Evolutionary conservation across 92 coral and sea anemone species (phyloP).

Genomic region (Palythoa grandis): DNA sequence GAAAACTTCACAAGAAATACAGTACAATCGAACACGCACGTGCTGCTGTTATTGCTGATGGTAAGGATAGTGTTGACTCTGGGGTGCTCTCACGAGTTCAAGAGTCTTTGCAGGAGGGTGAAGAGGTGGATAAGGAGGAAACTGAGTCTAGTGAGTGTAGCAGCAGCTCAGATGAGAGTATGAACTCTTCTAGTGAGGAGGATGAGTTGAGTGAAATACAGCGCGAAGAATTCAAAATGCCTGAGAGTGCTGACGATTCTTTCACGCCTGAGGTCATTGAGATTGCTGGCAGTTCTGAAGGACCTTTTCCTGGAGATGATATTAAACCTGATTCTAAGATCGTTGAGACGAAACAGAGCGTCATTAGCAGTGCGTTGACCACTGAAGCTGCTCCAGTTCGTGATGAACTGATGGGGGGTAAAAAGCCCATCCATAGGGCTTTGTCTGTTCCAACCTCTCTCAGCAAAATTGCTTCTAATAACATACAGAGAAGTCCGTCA

Average conservation of each 20-base stretch:
- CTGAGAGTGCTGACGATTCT: neutral
- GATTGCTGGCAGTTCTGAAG: neutral
- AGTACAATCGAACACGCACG: constrained; percentile 51
- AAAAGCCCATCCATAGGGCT: constrained; percentile 7
- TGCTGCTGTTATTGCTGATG: constrained; percentile 42
- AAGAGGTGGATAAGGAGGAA: neutral
- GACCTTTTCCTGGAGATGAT: neutral
- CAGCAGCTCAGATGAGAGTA: constrained; percentile 40
- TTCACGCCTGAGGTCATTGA: neutral
- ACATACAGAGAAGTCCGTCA: constrained; percentile 8
- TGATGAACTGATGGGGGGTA: neutral
- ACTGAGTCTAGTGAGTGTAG: constrained; percentile 22
- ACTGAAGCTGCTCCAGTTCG: neutral
- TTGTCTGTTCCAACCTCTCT: constrained; percentile 26
- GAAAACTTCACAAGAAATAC: constrained; percentile 48
- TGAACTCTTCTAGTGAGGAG: constrained; percentile 22
- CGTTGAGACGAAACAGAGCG: neutral
- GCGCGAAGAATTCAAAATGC: neutral
- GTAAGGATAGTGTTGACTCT: constrained; percentile 4
- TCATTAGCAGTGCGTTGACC: neutral
- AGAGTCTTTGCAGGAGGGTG: constrained; percentile 29
- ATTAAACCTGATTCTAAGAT: neutral
- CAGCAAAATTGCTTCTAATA: neutral
- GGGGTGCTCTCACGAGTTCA: neutral
- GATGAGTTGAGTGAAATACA: neutral